Percentiles rank a stretch among this genome's conserved stretches.
phyloP scores from a whole-genome alignment of 2,113 vertebrate genomes.

The Microcebus ravelobensis region DNA sequence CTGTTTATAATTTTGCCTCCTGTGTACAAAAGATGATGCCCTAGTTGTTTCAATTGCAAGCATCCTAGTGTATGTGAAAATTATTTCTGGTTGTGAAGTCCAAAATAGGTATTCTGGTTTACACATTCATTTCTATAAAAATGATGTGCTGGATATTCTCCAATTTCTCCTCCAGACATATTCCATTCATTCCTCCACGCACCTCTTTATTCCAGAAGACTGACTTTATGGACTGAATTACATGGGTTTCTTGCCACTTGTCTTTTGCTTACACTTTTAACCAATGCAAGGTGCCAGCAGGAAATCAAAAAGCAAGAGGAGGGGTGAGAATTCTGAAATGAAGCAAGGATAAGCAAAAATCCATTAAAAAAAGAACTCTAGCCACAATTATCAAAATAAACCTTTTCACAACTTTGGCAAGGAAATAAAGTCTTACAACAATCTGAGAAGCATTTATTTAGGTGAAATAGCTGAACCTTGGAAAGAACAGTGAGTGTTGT shows the following conservation, averaged over 20 bases:
- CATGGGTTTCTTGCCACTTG: neutral
- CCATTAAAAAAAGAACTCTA: neutral
- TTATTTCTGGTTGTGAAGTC: conserved; percentile 27
- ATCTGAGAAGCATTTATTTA: neutral
- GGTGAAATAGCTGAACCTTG: neutral
- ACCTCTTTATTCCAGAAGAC: neutral
- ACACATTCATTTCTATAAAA: conserved; percentile 5
- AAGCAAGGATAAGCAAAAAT: neutral
- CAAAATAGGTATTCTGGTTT: conserved; percentile 31
- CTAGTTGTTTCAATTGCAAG: conserved; percentile 8
- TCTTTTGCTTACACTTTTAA: neutral
- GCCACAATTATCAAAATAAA: neutral
- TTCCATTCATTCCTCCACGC: neutral
- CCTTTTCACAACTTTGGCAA: neutral
- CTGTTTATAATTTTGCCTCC: conserved; percentile 46
- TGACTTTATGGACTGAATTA: neutral
- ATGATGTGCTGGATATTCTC: neutral
- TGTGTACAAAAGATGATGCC: neutral
- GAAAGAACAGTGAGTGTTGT: neutral
- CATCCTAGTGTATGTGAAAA: neutral
- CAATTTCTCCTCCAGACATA: neutral
- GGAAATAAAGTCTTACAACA: neutral
- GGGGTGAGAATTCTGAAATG: neutral
- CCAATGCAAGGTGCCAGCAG: neutral
- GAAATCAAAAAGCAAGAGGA: neutral